Percentiles rank a stretch among this genome's conserved stretches.
phyloP scores from a whole-genome alignment of 2,888 invertebrate genomes.

The Cremastobaeus sp. region DNA sequence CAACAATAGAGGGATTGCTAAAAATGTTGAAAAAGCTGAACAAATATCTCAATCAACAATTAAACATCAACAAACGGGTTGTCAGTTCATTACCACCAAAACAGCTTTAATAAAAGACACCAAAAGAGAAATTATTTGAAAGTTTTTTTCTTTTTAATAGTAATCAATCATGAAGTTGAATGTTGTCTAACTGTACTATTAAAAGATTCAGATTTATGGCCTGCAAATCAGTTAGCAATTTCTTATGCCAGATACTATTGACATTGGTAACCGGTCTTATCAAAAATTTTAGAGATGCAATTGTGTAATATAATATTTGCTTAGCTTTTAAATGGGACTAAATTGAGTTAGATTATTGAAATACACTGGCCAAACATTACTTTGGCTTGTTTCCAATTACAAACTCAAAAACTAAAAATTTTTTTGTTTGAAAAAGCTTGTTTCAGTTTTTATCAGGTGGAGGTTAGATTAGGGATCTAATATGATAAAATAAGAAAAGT shows the following conservation, averaged over 20 bases:
- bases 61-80: conserved; percentile 95
- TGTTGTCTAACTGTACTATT: background rate
- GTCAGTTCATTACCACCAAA: conserved; percentile 86
- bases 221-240: conserved; percentile 75
- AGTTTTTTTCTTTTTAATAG: no score
- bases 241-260: conserved; percentile 89
- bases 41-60: conserved; percentile 98
- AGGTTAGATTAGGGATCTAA: no score
- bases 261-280: conserved; percentile 95
- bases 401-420: conserved; percentile 97
- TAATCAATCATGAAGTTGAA: no score
- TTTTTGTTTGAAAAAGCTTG: conserved; percentile 96
- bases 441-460: conserved; percentile 94
- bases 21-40: conserved; percentile 98
- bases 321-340: conserved; percentile 85
- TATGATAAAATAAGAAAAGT: no score
- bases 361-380: conserved; percentile 94
- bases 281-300: conserved; percentile 88
- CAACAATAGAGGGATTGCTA: conserved; percentile 96
- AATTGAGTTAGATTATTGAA: conserved; percentile 93
- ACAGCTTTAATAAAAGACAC: conserved; percentile 72
- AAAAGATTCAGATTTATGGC: conserved; percentile 70
- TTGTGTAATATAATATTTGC: conserved; percentile 86
- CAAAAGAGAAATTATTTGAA: conserved; percentile 77
- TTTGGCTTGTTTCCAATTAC: conserved; percentile 97